phyloP scores from a whole-genome alignment of 1,140 invertebrate genomes.

The Nixonia krombeini region DNA sequence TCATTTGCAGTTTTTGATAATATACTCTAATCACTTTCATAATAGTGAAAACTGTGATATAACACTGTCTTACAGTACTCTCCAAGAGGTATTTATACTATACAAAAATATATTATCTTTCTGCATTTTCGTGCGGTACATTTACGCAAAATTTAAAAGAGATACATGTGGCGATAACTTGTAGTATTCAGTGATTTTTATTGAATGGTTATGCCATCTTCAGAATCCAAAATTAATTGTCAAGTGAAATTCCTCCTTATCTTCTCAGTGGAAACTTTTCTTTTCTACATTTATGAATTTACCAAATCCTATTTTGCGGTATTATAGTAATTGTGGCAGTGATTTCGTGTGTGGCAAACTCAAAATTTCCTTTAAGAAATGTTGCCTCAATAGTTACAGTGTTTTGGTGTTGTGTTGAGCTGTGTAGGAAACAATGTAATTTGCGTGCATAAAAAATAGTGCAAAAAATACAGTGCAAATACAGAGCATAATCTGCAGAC shows the following conservation, averaged over 20 bases:
- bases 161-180: no score
- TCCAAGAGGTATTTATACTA: not conserved
- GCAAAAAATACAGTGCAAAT: slow-evolving; percentile 1
- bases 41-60: not conserved
- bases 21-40: no score
- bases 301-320: not conserved
- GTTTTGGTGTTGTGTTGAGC: not conserved
- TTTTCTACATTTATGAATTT: no score
- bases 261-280: no score
- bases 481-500: not conserved
- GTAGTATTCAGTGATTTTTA: no score
- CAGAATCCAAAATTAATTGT: no score
- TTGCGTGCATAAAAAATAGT: not conserved
- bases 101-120: not conserved
- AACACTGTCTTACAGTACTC: not conserved
- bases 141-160: no score
- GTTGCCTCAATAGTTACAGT: not conserved
- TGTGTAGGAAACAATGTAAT: not conserved
- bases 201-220: no score
- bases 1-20: no score
- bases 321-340: not conserved
- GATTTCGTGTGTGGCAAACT: not conserved
- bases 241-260: no score
- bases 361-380: not conserved
- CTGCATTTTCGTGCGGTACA: not conserved